Evolutionary conservation across 2,888 invertebrate species (phyloP), one percentile per base, ranked within the genome.

Genomic region (Melipona bicolor): DNA sequence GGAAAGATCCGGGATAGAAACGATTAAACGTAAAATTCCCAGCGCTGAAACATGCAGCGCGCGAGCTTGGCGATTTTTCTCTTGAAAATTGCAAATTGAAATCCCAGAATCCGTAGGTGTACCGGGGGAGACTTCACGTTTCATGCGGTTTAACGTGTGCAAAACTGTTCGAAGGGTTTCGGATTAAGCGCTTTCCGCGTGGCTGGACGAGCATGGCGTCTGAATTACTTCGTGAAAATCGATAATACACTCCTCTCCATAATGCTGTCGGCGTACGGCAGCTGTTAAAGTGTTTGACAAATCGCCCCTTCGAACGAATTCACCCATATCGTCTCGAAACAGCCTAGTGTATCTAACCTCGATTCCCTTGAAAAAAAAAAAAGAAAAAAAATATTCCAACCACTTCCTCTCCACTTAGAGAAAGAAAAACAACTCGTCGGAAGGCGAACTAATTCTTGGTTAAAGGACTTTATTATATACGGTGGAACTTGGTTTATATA

Each of bases 281-380:
- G 87, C 87, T 87, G 87, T 87, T 88, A 89, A 87, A 87, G 87
- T 81, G 90, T 90, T 92, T 92, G 92, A 92, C 91, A 92, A 92
- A 92, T 91, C 89, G 91, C 88, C 77, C 88, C 92, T 89, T 88
- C 89, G 86, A 90, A 85, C 86, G 64, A 78, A 82, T 83, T 72
- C 82, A 69, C 83, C 81, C 81, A 75, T 81, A 81, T 81, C 81
- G 74, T 15, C 56, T 67, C 52, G 9, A 49, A 69, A 27, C 50
- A 5, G 52, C 56, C 21, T 61, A 52, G 82, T 69, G 83, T 75
- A 50, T 83, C 72, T 72, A 71, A 77, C 77, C 72, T 59, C 71
- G 56, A 77, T 73, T 77, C 24, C 61, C 36, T 4, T 36, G 36
- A 9, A 9, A 36, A 9, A 9, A 1, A 36, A 9, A 36, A 1